A percentile compares a stretch with the other conserved stretches of the same genome.
Evolutionary conservation across 2,113 vertebrate species (phyloP).

Genomic region (Tachuris rubrigastra): DNA sequence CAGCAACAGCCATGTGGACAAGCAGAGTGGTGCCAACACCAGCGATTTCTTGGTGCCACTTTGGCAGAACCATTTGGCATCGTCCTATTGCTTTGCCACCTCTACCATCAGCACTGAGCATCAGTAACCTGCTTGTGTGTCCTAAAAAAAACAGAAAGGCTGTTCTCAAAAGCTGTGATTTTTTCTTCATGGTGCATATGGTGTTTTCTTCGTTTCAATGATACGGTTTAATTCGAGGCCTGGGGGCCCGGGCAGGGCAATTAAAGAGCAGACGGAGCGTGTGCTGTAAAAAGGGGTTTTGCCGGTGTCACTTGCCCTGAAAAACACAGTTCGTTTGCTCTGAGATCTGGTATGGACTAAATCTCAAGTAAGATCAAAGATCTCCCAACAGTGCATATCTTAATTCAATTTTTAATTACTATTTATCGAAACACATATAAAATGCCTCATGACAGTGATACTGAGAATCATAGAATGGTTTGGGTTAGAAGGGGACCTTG

Average conservation of each 20-base stretch:
- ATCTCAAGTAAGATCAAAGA: neutral
- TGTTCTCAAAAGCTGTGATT: neutral
- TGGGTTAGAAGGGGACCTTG: neutral
- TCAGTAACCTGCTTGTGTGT: too few species aligned
- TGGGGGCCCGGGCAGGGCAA: neutral
- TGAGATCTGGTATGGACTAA: neutral
- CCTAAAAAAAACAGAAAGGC: neutral
- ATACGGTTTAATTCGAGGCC: neutral
- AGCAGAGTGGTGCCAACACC: rapidly evolving
- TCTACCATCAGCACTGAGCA: rapidly evolving
- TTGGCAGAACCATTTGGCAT: neutral
- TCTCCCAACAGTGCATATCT: rapidly evolving
- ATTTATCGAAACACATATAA: neutral
- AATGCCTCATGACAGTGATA: rapidly evolving
- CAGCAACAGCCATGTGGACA: neutral
- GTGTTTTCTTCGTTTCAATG: neutral
- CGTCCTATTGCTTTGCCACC: neutral
- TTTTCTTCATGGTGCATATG: neutral
- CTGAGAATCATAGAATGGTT: neutral
- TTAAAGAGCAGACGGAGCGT: neutral
- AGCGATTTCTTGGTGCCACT: neutral
- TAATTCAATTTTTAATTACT: neutral
- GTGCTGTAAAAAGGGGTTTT: neutral
- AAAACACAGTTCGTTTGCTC: neutral
- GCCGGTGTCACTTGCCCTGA: neutral